Base-by-base conservation (phyloP, 2,797 vertebrate species). In the Coreius guichenoti region DNA sequence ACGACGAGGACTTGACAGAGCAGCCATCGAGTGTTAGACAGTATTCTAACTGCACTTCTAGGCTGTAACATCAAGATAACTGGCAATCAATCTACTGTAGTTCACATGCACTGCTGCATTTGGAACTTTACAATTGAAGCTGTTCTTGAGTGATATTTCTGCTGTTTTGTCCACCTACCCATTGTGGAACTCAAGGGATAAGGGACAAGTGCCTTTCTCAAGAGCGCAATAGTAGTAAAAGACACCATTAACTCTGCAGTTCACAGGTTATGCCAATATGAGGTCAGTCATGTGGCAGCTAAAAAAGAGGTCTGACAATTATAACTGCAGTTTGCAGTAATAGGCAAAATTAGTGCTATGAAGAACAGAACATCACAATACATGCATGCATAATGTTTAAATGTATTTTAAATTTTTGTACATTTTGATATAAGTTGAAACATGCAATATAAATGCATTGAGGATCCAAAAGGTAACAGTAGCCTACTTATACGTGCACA, bases 221-320 rank as follows among this genome's bases (percentile, higher is more conserved):
- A 77, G 75, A 58, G 33, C 23, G 39, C 75, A 58, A 58, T 39
- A 58, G 75, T 77, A 58, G 58, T 77, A 77, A 77, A 77, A 77
- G 21, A 26, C 75, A 58, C 26, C 33, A 77, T 77, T 77, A 77
- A 77, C 54, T 76, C 49, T 26, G 51, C 33, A 8, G 51, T 58
- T 77, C 75, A 26, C 54, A 58, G 54, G 21, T 77, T 77, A 77
- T 21, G 21, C 13, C 33, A 77, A 56, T 39, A 54, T 77, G 51
- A 58, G 31, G 21, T 58, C 51, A 23, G 54, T 76, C 33, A 19
- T 36, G 1, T 8, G 26, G 31, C 73, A 54, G 21, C 31, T 56
- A 76, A 76, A 76, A 56, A 76, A 76, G n/a, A 56, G 19, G 47
- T 54, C 21, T 76, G 49, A 33, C 49, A 75, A 33, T 75, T 54